Percentiles rank a stretch among this genome's conserved stretches.
Conservation (phyloP, 2,113 vertebrate genomes). For the Saccopteryx bilineata region DNA sequence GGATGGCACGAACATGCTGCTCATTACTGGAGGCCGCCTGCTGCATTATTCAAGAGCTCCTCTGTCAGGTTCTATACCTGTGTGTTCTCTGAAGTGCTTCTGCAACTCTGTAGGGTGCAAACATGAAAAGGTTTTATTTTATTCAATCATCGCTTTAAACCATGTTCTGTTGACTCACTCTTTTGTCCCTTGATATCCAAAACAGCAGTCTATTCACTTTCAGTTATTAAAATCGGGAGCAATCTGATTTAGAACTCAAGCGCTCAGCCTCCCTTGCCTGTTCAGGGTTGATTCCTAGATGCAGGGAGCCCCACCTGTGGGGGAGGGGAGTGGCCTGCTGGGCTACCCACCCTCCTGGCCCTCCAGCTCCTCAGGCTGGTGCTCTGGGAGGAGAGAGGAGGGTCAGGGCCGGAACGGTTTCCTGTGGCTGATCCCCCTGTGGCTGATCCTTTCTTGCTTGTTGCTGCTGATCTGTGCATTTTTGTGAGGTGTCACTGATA, state of each 20-base stretch:
- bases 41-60: neutral
- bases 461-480: neutral
- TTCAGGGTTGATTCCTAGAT: neutral
- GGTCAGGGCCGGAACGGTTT: neutral
- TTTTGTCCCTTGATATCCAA: conserved; percentile 33
- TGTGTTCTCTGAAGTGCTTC: conserved; percentile 11
- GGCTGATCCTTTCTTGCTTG: neutral
- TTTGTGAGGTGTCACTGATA: rapidly evolving
- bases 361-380: neutral
- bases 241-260: neutral
- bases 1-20: neutral
- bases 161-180: neutral
- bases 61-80: neutral
- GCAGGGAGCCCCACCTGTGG: neutral
- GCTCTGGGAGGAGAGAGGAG: rapidly evolving
- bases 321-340: neutral
- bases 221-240: conserved; percentile 37
- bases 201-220: neutral
- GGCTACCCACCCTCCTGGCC: rapidly evolving
- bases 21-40: neutral
- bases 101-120: neutral
- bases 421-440: too few species aligned
- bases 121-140: conserved; percentile 67
- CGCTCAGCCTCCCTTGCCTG: neutral
- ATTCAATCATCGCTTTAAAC: conserved; percentile 30